Evolutionary conservation across 1,140 invertebrate species (phyloP).

Genomic region (Saccostrea cuccullata): DNA sequence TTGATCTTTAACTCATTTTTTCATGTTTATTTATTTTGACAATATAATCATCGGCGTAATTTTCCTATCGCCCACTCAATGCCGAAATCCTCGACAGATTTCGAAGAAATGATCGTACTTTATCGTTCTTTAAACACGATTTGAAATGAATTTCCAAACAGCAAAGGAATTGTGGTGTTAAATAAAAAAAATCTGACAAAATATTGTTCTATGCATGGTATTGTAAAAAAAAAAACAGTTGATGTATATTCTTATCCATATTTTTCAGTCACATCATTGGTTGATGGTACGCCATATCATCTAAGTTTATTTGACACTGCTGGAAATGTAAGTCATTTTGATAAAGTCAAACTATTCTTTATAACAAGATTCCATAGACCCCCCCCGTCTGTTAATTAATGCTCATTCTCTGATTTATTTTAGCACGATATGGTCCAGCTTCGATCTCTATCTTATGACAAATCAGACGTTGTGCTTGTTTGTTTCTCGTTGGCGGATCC

Average conservation of each 20-base stretch:
- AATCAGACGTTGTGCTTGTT: conserved; percentile 98
- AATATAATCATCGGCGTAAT: not conserved
- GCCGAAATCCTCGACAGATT: not conserved
- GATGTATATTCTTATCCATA: not conserved
- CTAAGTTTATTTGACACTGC: conserved; percentile 71
- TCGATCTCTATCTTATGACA: conserved; percentile 95
- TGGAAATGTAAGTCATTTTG: conserved; percentile 62
- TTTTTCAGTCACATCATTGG: conserved; percentile 64
- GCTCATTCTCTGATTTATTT: not conserved
- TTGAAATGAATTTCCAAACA: not conserved
- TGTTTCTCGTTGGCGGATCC: conserved; percentile 99
- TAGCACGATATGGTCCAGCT: conserved; percentile 38
- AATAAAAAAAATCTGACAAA: not conserved
- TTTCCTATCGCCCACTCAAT: not conserved
- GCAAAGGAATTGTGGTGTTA: not conserved
- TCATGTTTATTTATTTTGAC: not conserved
- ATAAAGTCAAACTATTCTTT: not conserved
- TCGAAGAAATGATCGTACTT: not conserved
- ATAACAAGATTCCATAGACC: not conserved
- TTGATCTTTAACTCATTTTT: not conserved
- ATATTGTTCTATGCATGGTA: not conserved
- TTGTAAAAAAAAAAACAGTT: not conserved
- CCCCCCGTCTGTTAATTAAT: conserved; percentile 2
- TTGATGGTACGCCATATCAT: conserved; percentile 63
- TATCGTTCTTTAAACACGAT: not conserved